phyloP scores from a whole-genome alignment of 1,140 invertebrate species.

The Tetramorium simillimum region DNA sequence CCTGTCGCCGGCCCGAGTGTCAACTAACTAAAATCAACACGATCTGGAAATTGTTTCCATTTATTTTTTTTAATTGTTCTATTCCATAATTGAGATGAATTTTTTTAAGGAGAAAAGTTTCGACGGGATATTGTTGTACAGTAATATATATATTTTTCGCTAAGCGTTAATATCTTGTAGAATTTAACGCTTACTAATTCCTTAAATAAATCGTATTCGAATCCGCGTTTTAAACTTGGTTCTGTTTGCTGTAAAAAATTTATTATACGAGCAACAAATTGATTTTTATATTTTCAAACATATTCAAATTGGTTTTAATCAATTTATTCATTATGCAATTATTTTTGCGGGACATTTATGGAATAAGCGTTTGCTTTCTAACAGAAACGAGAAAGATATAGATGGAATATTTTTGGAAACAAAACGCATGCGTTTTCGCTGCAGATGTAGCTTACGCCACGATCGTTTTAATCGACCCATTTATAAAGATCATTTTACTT shows the following conservation, averaged over 20 bases:
- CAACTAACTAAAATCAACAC: constrained; percentile 22
- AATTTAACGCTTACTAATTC: constrained; percentile 12
- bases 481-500: constrained; percentile 59
- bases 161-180: not conserved
- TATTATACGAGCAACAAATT: not conserved
- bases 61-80: not conserved
- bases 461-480: constrained; percentile 48
- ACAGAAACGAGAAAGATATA: not conserved
- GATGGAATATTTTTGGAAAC: constrained; percentile 14
- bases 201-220: not conserved
- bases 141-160: not conserved
- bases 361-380: not conserved
- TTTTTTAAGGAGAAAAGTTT: not conserved
- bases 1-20: not conserved
- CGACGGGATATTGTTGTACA: not conserved
- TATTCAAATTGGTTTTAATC: not conserved
- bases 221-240: not conserved
- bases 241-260: not conserved
- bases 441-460: constrained; percentile 25
- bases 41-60: constrained; percentile 19
- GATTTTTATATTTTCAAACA: not conserved
- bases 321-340: not conserved
- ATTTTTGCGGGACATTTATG: not conserved
- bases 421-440: constrained; percentile 8
- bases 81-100: not conserved